A percentile compares a stretch with the other conserved stretches of the same genome.
These are phyloP conservation scores for Ornithorhynchus anatinus DNA, from an alignment of 2,113 vertebrate species.

Conservation along the genomic window DNA sequence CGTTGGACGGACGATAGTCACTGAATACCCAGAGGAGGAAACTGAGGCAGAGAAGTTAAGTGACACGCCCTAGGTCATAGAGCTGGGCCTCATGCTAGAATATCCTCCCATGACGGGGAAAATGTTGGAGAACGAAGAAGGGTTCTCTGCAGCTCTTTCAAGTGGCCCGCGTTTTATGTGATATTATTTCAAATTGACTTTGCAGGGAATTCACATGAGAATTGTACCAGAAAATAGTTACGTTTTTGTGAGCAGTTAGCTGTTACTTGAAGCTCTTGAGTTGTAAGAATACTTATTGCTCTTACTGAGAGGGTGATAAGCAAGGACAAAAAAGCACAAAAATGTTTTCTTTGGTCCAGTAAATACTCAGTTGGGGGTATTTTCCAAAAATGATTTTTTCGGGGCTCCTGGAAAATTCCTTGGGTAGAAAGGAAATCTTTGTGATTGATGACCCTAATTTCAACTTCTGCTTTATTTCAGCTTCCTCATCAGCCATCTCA, in stretches of 20 bases:
- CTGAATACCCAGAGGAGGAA: too few relatives aligned
- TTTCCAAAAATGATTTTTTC: slow-evolving; percentile 12
- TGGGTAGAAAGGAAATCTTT: slow-evolving; percentile 7
- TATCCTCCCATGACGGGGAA: too few relatives aligned
- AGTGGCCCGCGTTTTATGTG: not conserved
- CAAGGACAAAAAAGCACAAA: too few relatives aligned
- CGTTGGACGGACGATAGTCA: too few relatives aligned
- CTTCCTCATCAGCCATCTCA: slow-evolving; percentile 31
- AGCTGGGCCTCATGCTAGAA: too few relatives aligned
- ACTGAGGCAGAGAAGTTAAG: too few relatives aligned
- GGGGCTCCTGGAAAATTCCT: slow-evolving; percentile 16
- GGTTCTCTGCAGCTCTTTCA: not conserved
- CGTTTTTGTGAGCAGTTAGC: not conserved
- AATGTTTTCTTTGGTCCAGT: too few relatives aligned
- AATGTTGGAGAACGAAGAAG: not conserved
- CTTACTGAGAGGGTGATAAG: not conserved
- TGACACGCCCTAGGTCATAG: too few relatives aligned
- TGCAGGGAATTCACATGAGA: not conserved
- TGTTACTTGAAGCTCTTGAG: slow-evolving; percentile 20
- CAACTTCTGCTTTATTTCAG: slow-evolving; percentile 6
- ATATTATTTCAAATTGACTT: not conserved
- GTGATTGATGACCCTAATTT: slow-evolving; percentile 8
- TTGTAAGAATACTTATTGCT: slow-evolving; percentile 6
- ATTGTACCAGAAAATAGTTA: slow-evolving; percentile 21
- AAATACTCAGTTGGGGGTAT: slow-evolving; percentile 12